These are phyloP conservation scores for Ramphastos sulfuratus DNA, from an alignment of 2,113 vertebrate species.

Conservation along the genomic window DNA sequence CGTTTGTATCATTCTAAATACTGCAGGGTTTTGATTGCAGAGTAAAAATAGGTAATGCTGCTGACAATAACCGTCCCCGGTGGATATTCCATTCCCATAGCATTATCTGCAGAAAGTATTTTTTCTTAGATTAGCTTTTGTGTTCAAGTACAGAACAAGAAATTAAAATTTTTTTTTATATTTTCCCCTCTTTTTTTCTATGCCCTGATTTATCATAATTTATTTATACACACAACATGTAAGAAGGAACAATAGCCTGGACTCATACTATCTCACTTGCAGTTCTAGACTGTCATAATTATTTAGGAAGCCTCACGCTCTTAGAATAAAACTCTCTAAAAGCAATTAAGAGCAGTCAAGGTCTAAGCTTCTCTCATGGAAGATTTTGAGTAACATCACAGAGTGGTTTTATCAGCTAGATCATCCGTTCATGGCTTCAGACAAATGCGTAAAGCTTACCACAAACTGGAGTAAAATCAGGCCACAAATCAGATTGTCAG, in stretches of 20 bases:
- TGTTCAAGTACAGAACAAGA: not conserved
- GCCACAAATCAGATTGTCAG: too few relatives aligned
- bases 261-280: not conserved
- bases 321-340: not conserved
- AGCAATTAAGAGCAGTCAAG: too few relatives aligned
- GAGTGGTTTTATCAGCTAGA: too few relatives aligned
- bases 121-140: not conserved
- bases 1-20: not conserved
- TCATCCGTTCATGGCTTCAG: too few relatives aligned
- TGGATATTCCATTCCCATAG: not conserved
- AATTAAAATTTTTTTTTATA: not conserved
- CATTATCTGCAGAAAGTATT: not conserved
- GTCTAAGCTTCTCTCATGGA: too few relatives aligned
- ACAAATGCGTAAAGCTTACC: too few relatives aligned
- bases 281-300: not conserved
- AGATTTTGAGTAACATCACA: too few relatives aligned
- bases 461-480: too few relatives aligned
- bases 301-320: not conserved
- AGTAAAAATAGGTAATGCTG: not conserved
- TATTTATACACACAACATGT: not conserved
- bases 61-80: not conserved
- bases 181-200: accelerated
- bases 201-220: not conserved
- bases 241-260: not conserved
- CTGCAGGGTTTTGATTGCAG: not conserved